These are phyloP conservation scores for Drosophila emarginata DNA, from an alignment of 2,888 invertebrate genomes.

Conservation along the genomic window DNA sequence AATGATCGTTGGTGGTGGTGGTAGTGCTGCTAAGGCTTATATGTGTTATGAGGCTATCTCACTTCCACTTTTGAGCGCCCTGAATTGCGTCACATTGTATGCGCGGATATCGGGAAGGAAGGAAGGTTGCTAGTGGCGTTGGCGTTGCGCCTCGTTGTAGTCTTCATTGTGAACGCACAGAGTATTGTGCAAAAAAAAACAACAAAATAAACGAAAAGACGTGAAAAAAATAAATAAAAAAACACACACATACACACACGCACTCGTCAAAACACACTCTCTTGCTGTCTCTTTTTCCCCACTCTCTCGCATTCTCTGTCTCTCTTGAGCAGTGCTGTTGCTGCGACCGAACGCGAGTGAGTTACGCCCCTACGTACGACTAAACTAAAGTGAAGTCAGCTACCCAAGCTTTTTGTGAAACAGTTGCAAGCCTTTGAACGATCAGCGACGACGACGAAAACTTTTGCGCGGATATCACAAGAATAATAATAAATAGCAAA, in stretches of 20 bases:
- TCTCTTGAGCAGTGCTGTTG: background rate
- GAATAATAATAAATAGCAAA: constrained; percentile 23
- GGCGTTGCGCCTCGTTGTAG: constrained; percentile 28
- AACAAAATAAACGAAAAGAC: background rate
- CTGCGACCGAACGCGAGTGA: background rate
- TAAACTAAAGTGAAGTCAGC: constrained; percentile 17
- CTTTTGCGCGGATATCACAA: constrained; percentile 78
- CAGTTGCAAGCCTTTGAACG: constrained; percentile 82
- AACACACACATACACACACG: background rate
- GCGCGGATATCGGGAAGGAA: constrained; percentile 1
- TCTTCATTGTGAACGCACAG: constrained; percentile 13
- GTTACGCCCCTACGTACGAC: constrained; percentile 3
- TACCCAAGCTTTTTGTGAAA: constrained; percentile 80
- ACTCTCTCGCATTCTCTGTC: constrained; percentile 19
- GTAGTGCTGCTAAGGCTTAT: background rate
- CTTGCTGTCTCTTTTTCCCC: constrained; percentile 13
- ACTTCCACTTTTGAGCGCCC: background rate
- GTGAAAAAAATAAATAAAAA: background rate
- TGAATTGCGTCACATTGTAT: constrained; percentile 39
- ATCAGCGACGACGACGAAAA: constrained; percentile 80
- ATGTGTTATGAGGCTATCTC: background rate
- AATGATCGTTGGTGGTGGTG: constrained; percentile 1
- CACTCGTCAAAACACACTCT: background rate
- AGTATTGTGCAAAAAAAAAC: background rate
- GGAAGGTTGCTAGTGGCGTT: constrained; percentile 14